Evolutionary conservation across 2,888 invertebrate species (phyloP), one percentile per base, ranked within the genome.

Genomic region (Dasypolia templi): DNA sequence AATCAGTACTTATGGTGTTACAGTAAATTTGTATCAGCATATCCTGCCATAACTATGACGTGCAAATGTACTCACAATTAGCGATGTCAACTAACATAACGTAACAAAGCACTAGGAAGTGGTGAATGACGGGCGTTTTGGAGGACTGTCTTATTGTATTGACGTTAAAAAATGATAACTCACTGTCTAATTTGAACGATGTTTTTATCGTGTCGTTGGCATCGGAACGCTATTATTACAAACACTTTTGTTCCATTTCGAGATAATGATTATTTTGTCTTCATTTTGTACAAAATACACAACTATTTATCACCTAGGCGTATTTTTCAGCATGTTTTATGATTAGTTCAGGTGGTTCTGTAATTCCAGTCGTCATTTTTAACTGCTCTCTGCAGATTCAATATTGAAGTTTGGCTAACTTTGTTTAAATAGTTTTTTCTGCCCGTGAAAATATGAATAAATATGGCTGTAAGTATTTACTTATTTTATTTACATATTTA

Each of bases 401-500:
- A 63, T 81, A 61, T 61, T 61, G 64, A 70, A 81, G 39, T 68
- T 63, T n/a, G 0, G 1, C 29, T 61, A 62, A 81, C 58, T 66
- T 70, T 55, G 49, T 70, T 63, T 62, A 11, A 67, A 55, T 66
- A 67, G 70, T 71, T 61, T 7, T 12, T 49, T 51, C 56, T 65
- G 46, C 63, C 14, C 58, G 35, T 44, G 32, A 58, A 69, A 66
- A 35, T 61, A 55, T 70, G 9, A 71, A n/a, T 65, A 44, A n/a
- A n/a, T n/a, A 64, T 26, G 12, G 14, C 49, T 0, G n/a, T n/a
- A n/a, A n/a, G n/a, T 32, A 26, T 44, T 29, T 65, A 42, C 11
- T 39, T 12, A 56, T 66, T 44, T 39, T 51, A 56, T 64, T 64
- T 49, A n/a, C n/a, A n/a, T n/a, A 49, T 53, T 9, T n/a, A 32